These are phyloP conservation scores for Saimiri boliviensis DNA, from an alignment of 2,113 vertebrate genomes.

Conservation along the genomic window DNA sequence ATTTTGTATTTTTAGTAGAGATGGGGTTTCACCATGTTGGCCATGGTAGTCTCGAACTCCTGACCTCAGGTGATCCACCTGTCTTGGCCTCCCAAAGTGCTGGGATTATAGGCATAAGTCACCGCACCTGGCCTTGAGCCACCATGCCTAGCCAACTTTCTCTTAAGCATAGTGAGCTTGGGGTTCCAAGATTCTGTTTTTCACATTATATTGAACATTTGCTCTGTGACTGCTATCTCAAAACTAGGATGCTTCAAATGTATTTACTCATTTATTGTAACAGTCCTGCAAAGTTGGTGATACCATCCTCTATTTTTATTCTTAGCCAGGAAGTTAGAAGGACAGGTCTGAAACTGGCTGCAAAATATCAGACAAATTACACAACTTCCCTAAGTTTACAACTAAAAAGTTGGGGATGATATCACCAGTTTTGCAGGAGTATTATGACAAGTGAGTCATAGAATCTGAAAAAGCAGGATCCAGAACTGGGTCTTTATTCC, in stretches of 20 bases:
- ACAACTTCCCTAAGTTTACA: not conserved
- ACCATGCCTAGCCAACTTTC: too few species aligned
- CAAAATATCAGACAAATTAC: not conserved
- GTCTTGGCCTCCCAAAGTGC: too few species aligned
- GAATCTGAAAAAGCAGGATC: not conserved
- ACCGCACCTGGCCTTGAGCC: too few species aligned
- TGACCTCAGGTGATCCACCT: too few species aligned
- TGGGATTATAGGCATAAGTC: too few species aligned
- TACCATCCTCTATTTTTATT: not conserved
- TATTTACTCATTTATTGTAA: not conserved
- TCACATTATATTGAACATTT: not conserved
- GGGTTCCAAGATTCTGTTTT: too few species aligned
- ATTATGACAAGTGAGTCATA: not conserved
- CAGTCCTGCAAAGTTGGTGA: not conserved
- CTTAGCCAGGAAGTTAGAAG: not conserved
- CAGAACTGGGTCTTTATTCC: not conserved
- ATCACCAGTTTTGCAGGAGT: not conserved
- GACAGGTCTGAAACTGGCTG: not conserved
- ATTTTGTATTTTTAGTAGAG: too few species aligned
- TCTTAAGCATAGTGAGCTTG: too few species aligned
- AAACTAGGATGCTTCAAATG: slow-evolving; percentile 3
- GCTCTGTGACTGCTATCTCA: not conserved
- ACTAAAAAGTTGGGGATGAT: not conserved
- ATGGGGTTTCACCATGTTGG: too few species aligned
- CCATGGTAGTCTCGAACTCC: too few species aligned